Evolutionary conservation across 2,888 invertebrate species (phyloP), one percentile per base, ranked within the genome.

Genomic region (Argynnis bischoffii): DNA sequence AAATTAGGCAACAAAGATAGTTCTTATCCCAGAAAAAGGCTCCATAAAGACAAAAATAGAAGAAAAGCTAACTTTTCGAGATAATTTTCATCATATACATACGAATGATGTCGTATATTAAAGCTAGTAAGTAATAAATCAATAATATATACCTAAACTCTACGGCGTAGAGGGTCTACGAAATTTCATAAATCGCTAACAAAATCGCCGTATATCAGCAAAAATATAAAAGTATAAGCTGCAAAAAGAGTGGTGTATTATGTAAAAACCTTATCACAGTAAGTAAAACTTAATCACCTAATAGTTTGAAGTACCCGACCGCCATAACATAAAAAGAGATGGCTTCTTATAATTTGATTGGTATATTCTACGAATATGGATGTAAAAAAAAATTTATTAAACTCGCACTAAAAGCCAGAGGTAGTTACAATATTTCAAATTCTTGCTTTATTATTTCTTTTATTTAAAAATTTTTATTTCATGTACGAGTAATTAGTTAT

Each of bases 171-270:
- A 41, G 35, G 14, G 21, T 61, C 82, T 82, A 80, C 84, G 79
- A 77, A 77, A 71, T 78, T 76, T 77, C 78, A 79, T 82, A 83
- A 81, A 77, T 76, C 76, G 16, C 41, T 31, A 47, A 51, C 55
- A 55, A 66, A 53, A 35, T 47, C 16, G n/a, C 48, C 31, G 35
- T 18, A 66, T 66, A 66, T 53, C 51, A 53, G 41, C 18, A 15
- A 61, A 66, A 41, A 60, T 54, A 47, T 48, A 41, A 48, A 59
- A 48, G 47, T 11, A n/a, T 48, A 1, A 48, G 13, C 48, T 59
- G 18, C 26, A 54, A 41, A 26, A 55, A 18, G 13, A 35, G 8
- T 21, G 61, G 11, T 2, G 47, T 63, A 63, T 65, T 67, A 70
- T 59, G 65, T 75, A 79, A 69, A 64, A 66, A 66, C 53, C 69